These are phyloP conservation scores for Carterocephalus palaemon DNA, from an alignment of 2,888 invertebrate genomes.

Conservation along the genomic window DNA sequence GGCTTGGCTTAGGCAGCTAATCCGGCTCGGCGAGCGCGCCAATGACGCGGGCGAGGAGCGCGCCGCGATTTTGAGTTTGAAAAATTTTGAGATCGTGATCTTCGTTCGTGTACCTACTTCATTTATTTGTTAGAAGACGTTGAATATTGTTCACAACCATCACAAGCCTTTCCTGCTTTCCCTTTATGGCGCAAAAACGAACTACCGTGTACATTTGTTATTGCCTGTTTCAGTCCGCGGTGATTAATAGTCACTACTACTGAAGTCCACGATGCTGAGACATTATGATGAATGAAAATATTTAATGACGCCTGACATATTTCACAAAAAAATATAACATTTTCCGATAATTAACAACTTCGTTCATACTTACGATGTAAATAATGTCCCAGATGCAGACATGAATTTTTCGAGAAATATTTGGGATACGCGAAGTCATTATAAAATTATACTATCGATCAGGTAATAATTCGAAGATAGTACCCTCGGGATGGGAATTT, in stretches of 20 bases:
- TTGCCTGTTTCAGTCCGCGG: constrained; percentile 6
- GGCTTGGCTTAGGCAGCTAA: no score
- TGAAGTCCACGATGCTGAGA: neutral
- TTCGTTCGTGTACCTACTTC: constrained; percentile 70
- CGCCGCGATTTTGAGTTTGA: constrained; percentile 66
- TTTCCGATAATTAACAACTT: no score
- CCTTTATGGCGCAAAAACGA: constrained; percentile 42
- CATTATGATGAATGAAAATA: no score
- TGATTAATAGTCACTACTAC: constrained; percentile 7
- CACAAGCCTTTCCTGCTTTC: constrained; percentile 52
- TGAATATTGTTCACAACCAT: constrained; percentile 61
- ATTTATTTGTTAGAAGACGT: constrained; percentile 62
- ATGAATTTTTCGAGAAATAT: constrained; percentile 38
- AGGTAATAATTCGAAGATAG: constrained; percentile 65
- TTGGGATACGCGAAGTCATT: constrained; percentile 58
- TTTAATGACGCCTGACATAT: no score
- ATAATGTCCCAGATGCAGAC: neutral
- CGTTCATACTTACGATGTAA: neutral
- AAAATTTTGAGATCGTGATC: constrained; percentile 74
- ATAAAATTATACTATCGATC: constrained; percentile 74
- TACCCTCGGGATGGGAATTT: constrained; percentile 69
- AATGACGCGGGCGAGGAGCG: constrained; percentile 45
- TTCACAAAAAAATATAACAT: constrained; percentile 5
- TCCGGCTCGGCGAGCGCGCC: constrained; percentile 1
- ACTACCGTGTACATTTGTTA: constrained; percentile 28